Base-by-base conservation (phyloP, 2,888 invertebrate genomes). In the Erebia palarica region DNA sequence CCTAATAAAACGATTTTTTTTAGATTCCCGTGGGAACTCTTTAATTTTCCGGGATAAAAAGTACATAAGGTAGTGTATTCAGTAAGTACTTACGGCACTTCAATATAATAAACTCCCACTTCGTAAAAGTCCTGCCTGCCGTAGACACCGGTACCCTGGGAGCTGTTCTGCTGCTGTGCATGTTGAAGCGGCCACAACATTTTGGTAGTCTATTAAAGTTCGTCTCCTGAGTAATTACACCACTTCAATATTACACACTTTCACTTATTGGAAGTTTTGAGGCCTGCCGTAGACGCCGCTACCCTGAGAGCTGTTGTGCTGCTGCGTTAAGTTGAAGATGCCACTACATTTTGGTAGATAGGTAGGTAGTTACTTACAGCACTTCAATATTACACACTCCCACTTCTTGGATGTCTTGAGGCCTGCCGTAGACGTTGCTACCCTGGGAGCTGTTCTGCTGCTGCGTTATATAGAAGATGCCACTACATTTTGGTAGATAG, bases 321-420 rank as follows among this genome's bases (percentile, higher is more conserved):
- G 44, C 47, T 70, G 72, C 18, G 75, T 68, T 70, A 75, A 70
- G 55, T 77, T 77, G 42, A 73, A 75, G 3, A 74, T 2, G 36
- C 36, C 36, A 7, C 36, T 27, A 27, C 27, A 27, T 3, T 27
- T 1, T 27, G 27, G 27, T 27, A 27, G 27, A n/a, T n/a, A n/a
- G n/a, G n/a, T n/a, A n/a, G n/a, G n/a, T n/a, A n/a, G n/a, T n/a
- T n/a, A n/a, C n/a, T n/a, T n/a, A n/a, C n/a, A n/a, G n/a, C 2
- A 96, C 94, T 93, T 95, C 95, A 57, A 94, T 90, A 76, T 94
- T 94, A 80, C 96, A 96, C 5, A 95, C 93, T 69, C 95, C 95
- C 8, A 83, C 81, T 73, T 88, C 87, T 14, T 79, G 82, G 66
- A 84, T 74, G n/a, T 76, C 44, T 14, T 71, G 76, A n/a, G n/a